Percentiles rank a stretch among this genome's conserved stretches.
Evolutionary conservation across 64 coral and sea anemone genomes (phyloP).

Genomic region (Actinia tenebrosa): DNA sequence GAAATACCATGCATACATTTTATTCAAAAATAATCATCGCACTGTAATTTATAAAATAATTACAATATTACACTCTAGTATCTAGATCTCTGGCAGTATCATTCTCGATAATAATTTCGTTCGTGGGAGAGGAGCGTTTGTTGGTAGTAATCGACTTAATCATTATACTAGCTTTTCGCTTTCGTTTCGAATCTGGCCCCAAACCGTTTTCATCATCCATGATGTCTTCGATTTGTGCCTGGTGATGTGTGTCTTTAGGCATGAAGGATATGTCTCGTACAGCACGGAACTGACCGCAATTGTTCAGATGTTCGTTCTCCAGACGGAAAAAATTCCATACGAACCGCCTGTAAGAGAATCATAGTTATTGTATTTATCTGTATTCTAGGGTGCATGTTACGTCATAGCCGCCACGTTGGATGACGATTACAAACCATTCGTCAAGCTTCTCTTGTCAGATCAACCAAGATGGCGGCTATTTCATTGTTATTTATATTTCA

Average conservation of each 20-base stretch:
- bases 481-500: too few relatives aligned
- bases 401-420: too few relatives aligned
- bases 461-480: too few relatives aligned
- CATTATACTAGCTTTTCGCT: slow-evolving; percentile 16
- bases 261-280: slow-evolving; percentile 96
- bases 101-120: neutral
- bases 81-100: neutral
- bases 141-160: slow-evolving; percentile 10
- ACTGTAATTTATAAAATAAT: neutral
- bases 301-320: slow-evolving; percentile 98
- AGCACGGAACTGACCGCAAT: slow-evolving; percentile 94
- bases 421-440: too few relatives aligned
- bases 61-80: neutral
- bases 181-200: slow-evolving; percentile 30
- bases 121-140: neutral
- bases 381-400: too few relatives aligned
- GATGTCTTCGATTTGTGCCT: slow-evolving; percentile 64
- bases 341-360: slow-evolving; percentile 72
- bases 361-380: too few relatives aligned
- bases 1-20: too few relatives aligned
- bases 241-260: slow-evolving; percentile 78
- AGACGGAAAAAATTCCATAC: slow-evolving; percentile 99
- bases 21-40: neutral
- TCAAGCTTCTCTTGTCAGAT: too few relatives aligned
- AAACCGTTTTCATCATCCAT: slow-evolving; percentile 88